phyloP scores from a whole-genome alignment of 2,888 invertebrate species.

The Lucinisca nassula region DNA sequence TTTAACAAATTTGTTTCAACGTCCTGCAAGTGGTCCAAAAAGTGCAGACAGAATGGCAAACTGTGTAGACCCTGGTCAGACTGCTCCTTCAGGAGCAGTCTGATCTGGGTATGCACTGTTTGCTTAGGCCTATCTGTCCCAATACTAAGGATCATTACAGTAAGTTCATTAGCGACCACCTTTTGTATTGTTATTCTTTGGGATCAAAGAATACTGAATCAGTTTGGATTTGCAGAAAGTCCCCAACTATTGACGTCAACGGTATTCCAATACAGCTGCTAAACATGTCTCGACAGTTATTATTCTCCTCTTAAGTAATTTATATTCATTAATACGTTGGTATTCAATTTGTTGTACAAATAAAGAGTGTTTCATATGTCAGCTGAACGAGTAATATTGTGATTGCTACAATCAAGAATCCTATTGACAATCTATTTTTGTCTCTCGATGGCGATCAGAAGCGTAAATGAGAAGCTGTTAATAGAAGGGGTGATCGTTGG shows the following conservation, averaged over 20 bases:
- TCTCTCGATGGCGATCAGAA: too few relatives aligned
- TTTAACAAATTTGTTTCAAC: too few relatives aligned
- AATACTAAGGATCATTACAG: too few relatives aligned
- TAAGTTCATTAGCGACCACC: too few relatives aligned
- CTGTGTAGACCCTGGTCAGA: too few relatives aligned
- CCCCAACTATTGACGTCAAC: not conserved
- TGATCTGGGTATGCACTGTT: too few relatives aligned
- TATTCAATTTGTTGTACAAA: slow-evolving; percentile 24
- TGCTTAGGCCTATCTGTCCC: too few relatives aligned
- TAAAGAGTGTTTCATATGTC: not conserved
- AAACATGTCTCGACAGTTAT: not conserved
- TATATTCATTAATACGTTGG: not conserved
- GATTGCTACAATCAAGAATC: slow-evolving; percentile 2
- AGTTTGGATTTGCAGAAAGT: not conserved
- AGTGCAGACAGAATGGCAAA: too few relatives aligned
- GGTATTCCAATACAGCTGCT: not conserved
- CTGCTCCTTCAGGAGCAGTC: too few relatives aligned
- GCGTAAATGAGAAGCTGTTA: too few relatives aligned
- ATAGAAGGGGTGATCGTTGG: too few relatives aligned
- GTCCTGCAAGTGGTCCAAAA: too few relatives aligned
- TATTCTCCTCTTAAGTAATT: slow-evolving; percentile 2
- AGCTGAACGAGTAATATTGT: not conserved
- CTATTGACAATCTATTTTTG: not conserved
- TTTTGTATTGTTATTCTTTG: slow-evolving; percentile 64
- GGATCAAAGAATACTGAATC: slow-evolving; percentile 25